Evolutionary conservation across 2,888 invertebrate genomes (phyloP), one percentile per base, ranked within the genome.

Genomic region (Nomada flava): DNA sequence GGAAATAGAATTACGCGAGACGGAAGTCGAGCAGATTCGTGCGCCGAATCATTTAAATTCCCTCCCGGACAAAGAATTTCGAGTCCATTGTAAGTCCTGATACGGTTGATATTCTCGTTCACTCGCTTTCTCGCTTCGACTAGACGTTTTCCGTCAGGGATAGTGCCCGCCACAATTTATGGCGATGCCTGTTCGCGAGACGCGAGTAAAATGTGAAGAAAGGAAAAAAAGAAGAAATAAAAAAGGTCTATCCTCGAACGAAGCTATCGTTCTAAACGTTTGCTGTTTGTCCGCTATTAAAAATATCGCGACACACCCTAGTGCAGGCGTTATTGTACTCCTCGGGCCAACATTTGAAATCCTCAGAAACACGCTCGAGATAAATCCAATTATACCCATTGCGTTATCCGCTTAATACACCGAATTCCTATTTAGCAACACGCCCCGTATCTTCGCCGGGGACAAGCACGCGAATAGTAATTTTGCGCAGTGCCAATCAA

Each of bases 401-500:
- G 72, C 71, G 52, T 73, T 72, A 75, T 62, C 64, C 76, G 75
- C 20, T 79, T 84, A 76, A 83, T 76, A 75, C 76, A 69, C 64
- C 47, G 73, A 57, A 76, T 79, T 76, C 53, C 79, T 79, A 73
- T 85, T 75, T 85, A 79, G 64, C 62, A 69, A 44, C 64, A 52
- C 67, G n/a, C 20, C 11, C 47, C 23, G 52, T 76, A 76, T 80
- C 82, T 73, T 85, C 55, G 67, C 18, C 42, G 67, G 44, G 62
- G 69, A 83, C 72, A 76, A 71, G 75, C 62, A 68, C 29, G 75
- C 53, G 76, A 86, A 81, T 82, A 76, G 76, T 88, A 86, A 88
- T 87, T 86, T 86, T 57, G 72, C 70, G 63, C 76, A 57, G 72
- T 71, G 69, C 65, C 84, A 79, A 82, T 86, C 82, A 84, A 88